Base-by-base conservation (phyloP, 2,888 invertebrate species). In the Elysia crispata region DNA sequence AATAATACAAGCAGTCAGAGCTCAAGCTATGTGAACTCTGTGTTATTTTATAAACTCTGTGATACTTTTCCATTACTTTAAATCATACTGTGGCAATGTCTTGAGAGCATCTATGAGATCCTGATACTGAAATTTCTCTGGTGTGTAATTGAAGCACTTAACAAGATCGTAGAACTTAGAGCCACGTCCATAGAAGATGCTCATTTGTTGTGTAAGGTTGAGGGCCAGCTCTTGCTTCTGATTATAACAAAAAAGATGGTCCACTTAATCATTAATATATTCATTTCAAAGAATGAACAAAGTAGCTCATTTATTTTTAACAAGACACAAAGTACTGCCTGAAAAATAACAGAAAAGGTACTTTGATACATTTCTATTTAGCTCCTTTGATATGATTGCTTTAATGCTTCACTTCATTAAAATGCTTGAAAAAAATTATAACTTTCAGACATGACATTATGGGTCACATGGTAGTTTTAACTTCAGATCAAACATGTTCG, bases 121-220 rank as follows among this genome's bases (percentile, higher is more conserved):
- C 23, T 81, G 77, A 74, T 83, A 79, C 66, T 87, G 78, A 82
- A 89, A 88, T 72, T 85, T 78, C 1, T 87, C 85, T 25, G 87
- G 88, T 1, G 81, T 41, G 28, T 84, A 81, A 64, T 88, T 87
- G 80, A 89, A 89, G 23, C 83, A 64, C 72, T 86, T 74, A 8
- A 89, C 84, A 6, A 85, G 69, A 31, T 84, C 85, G 81, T 87
- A 87, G 67, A 83, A 83, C 18, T 87, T 86, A 3, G 86, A 84
- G 31, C 81, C 77, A 49, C 82, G 83, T 11, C 87, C 86, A 79
- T 87, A 89, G 73, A 86, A 89, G 73, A 86, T 80, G 3, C 86
- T 80, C 87, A 89, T 87, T 82, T 88, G 88, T 64, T 86, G 86
- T 3, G 87, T 86, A 28, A 89, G 80, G 75, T 83, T 86, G n/a